Conservation (phyloP, 2,113 vertebrate species). For the Parotia lawesii region DNA sequence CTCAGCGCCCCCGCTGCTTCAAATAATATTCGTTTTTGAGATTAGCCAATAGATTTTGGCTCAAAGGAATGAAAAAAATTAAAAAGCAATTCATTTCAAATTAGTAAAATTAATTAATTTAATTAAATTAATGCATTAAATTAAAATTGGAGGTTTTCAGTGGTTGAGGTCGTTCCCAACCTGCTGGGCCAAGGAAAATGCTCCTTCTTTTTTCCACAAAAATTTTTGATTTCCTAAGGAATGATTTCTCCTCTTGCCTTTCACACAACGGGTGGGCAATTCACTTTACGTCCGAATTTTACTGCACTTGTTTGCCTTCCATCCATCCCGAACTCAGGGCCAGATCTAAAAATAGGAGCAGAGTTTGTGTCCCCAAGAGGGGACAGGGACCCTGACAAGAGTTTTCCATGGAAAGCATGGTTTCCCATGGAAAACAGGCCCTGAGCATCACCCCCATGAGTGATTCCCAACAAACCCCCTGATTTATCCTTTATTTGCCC, state of each 20-base stretch:
- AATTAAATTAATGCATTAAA: neutral
- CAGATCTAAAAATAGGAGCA: neutral
- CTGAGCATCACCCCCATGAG: neutral
- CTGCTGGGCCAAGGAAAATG: neutral
- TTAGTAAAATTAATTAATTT: neutral
- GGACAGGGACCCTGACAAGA: neutral
- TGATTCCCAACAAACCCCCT: neutral
- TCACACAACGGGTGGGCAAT: neutral
- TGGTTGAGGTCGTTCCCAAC: fast-evolving
- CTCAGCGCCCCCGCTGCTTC: fast-evolving
- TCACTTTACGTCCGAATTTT: neutral
- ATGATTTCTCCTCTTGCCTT: neutral
- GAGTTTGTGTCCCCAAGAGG: neutral
- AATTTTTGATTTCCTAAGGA: neutral
- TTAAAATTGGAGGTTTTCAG: fast-evolving
- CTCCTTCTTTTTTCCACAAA: neutral
- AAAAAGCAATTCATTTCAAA: neutral
- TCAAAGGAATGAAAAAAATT: neutral
- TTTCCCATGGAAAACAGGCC: neutral
- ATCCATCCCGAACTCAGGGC: neutral
- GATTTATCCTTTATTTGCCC: conserved; percentile 43
- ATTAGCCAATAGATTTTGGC: neutral
- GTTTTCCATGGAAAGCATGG: neutral
- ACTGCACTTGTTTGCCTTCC: neutral
- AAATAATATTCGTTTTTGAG: fast-evolving